Evolutionary conservation across 2,888 invertebrate genomes (phyloP), one percentile per base, ranked within the genome.

Genomic region (Aethes cnicana): DNA sequence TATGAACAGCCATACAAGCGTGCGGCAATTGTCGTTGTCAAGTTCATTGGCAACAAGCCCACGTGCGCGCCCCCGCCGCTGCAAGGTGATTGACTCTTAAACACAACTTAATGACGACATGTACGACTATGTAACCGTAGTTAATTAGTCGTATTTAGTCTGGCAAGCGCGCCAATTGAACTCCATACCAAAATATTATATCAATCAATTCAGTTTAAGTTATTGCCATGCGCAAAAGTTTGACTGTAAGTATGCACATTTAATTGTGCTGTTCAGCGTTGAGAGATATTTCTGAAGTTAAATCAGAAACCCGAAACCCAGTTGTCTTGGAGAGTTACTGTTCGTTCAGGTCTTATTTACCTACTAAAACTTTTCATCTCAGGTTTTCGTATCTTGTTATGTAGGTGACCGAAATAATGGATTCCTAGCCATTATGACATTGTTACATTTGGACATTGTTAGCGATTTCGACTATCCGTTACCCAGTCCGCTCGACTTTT

Each of bases 41-140:
- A 88, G 86, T 86, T 89, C 85, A 89, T 78, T 87, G 84, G 74
- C 81, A 75, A 79, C 46, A 61, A 64, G 61, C 82, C 81, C 80
- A 86, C 85, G 84, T 83, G 78, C 63, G 72, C 77, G 80, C 73
- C 75, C 71, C 74, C 80, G 69, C 68, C 68, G 61, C 63, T 69
- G 64, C 69, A 72, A 84, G 84, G 83, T 86, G 78, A 84, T 72
- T 86, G 85, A 84, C 85, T 79, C 69, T 59, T 61, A 58, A 57
- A 58, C 56, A 63, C 69, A 72, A 76, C 68, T 62, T 70, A 73
- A 66, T 69, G 67, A 71, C 72, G 66, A 71, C 72, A 64, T 72
- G 71, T 77, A 80, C 68, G 71, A 71, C 56, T 57, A 58, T 68
- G 46, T 46, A 46, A 26, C 44, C 11, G 63, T n/a, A 67, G 70